These are phyloP conservation scores for Drosophila ficusphila DNA, from an alignment of 1,140 invertebrate genomes.

Conservation along the genomic window DNA sequence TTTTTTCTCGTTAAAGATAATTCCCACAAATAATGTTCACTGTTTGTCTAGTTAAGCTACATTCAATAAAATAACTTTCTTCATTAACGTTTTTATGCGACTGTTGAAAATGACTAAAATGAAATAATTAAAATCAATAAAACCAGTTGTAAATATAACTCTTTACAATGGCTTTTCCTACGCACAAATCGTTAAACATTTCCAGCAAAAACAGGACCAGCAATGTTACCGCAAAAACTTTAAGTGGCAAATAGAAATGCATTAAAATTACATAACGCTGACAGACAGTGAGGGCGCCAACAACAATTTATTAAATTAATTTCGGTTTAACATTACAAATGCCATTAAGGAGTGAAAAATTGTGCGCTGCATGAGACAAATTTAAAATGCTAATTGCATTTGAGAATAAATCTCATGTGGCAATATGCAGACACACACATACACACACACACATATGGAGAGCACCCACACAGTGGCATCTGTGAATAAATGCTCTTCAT, in stretches of 20 bases:
- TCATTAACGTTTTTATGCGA: conserved; percentile 1
- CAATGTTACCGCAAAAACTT: conserved; percentile 11
- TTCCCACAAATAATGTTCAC: neutral
- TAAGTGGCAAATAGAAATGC: conserved; percentile 45
- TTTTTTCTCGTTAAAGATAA: too few relatives aligned
- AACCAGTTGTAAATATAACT: neutral
- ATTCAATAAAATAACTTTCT: neutral
- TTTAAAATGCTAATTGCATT: conserved; percentile 78
- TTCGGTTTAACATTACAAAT: conserved; percentile 62
- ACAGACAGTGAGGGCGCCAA: neutral
- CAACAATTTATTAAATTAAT: conserved; percentile 60
- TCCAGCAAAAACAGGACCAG: neutral
- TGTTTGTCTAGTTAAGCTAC: neutral
- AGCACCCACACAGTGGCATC: too few relatives aligned
- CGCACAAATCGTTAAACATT: neutral
- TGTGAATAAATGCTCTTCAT: conserved; percentile 58
- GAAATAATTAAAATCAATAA: conserved; percentile 31
- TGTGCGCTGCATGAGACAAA: conserved; percentile 35
- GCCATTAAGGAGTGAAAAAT: conserved; percentile 51
- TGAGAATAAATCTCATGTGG: conserved; percentile 69
- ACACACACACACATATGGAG: conserved; percentile 1
- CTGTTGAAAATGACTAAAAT: neutral
- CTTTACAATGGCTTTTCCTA: neutral
- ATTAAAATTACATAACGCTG: conserved; percentile 25
- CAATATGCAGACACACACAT: conserved; percentile 17